phyloP scores from a whole-genome alignment of 2,888 invertebrate species.

The Hirudinaria manillensis region DNA sequence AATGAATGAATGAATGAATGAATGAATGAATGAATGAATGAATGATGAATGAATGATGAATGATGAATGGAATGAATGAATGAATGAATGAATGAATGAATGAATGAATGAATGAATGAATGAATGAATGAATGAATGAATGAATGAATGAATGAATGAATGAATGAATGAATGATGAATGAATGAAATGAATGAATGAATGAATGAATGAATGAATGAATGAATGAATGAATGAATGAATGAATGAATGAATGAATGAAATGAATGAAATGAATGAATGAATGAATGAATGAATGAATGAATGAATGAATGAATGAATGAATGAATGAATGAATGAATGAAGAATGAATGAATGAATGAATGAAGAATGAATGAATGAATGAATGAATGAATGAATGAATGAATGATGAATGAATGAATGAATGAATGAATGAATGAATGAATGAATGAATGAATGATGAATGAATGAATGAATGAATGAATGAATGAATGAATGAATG shows the following conservation, averaged over 20 bases:
- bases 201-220: not conserved
- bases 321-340: not conserved
- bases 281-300: no score
- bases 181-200: not conserved
- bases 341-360: no score
- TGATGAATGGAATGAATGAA: not conserved
- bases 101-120: not conserved
- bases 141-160: not conserved
- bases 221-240: not conserved
- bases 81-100: not conserved
- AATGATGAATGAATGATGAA: not conserved
- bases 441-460: no score
- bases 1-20: not conserved
- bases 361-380: no score
- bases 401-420: not conserved
- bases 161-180: not conserved
- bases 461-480: constrained; percentile 4
- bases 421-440: not conserved
- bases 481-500: constrained; percentile 4
- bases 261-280: not conserved
- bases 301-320: no score
- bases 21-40: not conserved
- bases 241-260: not conserved
- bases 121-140: not conserved
- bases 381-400: constrained; percentile 1